These are phyloP conservation scores for Neosilurus mollespiculum DNA, from an alignment of 2,797 vertebrate genomes.

Conservation along the genomic window DNA sequence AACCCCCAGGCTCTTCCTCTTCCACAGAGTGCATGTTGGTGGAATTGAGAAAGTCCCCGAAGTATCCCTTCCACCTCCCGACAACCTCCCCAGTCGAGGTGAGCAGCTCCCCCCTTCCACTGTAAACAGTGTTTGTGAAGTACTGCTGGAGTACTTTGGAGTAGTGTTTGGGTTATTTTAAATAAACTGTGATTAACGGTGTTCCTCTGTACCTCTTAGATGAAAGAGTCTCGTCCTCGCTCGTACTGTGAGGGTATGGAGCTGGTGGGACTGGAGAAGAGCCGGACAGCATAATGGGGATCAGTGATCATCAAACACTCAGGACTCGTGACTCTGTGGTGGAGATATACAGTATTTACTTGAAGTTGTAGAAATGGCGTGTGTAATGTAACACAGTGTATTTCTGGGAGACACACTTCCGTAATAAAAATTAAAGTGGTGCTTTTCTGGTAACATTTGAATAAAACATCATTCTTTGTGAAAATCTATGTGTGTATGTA, in stretches of 20 bases:
- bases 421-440: not conserved
- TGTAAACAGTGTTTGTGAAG: no score
- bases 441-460: not conserved
- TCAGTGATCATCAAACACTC: not conserved
- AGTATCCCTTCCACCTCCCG: no score
- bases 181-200: not conserved
- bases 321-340: not conserved
- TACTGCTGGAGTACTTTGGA: no score
- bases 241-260: conserved; percentile 87
- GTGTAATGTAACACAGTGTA: not conserved
- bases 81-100: no score
- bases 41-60: no score
- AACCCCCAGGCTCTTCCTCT: no score
- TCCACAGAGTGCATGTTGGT: no score
- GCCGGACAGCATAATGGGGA: conserved; percentile 81
- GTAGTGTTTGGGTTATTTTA: no score
- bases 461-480: not conserved
- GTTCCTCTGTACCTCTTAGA: conserved; percentile 63
- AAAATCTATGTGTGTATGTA: not conserved
- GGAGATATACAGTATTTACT: not conserved
- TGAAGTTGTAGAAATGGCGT: not conserved
- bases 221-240: conserved; percentile 71
- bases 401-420: not conserved
- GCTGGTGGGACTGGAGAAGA: conserved; percentile 81
- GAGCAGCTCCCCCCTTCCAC: no score